Evolutionary conservation across 2,797 vertebrate species (phyloP).

Genomic region (Aldrovandia affinis): DNA sequence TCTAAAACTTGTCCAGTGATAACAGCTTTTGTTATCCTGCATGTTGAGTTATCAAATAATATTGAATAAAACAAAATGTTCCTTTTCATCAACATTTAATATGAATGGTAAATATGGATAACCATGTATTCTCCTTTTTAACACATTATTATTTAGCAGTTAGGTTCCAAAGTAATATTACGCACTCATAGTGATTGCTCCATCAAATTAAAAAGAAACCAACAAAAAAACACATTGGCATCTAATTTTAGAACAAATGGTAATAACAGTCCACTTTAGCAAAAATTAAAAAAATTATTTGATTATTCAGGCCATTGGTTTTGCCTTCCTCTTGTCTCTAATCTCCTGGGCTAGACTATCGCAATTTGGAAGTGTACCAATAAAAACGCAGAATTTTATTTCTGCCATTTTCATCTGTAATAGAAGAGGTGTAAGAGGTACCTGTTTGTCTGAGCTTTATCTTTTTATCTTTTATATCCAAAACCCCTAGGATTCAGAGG

Average conservation of each 20-base stretch:
- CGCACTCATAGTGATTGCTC: neutral
- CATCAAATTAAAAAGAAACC: conserved; percentile 4
- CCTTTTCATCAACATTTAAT: neutral
- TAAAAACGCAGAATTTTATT: neutral
- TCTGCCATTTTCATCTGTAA: conserved; percentile 1
- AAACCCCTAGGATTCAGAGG: conserved; percentile 7
- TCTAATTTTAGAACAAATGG: conserved; percentile 15
- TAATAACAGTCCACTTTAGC: conserved; percentile 20
- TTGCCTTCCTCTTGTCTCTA: neutral
- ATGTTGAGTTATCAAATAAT: neutral
- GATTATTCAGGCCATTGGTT: conserved; percentile 12
- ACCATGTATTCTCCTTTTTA: conserved; percentile 16
- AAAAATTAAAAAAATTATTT: conserved; percentile 16
- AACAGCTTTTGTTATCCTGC: neutral
- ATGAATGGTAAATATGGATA: neutral
- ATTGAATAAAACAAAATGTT: neutral
- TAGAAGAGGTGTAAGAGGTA: conserved; percentile 19
- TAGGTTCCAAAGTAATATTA: conserved; percentile 12
- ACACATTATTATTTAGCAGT: conserved; percentile 20
- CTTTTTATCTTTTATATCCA: conserved; percentile 3
- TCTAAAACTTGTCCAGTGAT: neutral
- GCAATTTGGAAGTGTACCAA: conserved; percentile 16
- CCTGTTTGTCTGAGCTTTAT: conserved; percentile 19
- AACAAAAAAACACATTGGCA: neutral
- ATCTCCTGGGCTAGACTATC: neutral